Evolutionary conservation across 2,113 vertebrate species (phyloP), one percentile per base, ranked within the genome.

Genomic region (Chaetodon trifascialis): DNA sequence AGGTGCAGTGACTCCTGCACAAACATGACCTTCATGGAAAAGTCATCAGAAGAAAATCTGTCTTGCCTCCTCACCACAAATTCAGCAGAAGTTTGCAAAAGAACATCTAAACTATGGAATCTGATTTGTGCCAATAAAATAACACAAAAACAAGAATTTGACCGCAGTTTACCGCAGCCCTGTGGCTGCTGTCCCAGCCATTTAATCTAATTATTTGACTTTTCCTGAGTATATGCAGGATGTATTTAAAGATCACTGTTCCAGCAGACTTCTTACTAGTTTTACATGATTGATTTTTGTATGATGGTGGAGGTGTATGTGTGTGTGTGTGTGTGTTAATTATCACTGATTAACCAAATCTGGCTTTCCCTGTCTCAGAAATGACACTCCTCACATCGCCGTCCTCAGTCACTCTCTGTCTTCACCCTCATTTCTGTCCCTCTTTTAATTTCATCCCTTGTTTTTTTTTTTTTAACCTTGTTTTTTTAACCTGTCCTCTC

Each of bases 281-380:
- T 69, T 38, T n/a, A 44, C 2, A 30, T 30, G 30, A 30, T 74
- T 55, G 30, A 30, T 1, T 73, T 71, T 68, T 80, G 17, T 21
- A 36, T 30, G 30, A 30, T 74, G 38, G 19, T 56, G 59, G 34
- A 34, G 19, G 51, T 44, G 42, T 11, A 11, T 44, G 42, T 44
- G 42, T 44, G 42, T 59, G 36, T 23, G 21, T 49, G 51, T 42
- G 40, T 71, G 5, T 55, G 15, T 62, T 92, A 76, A 82, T 81
- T n/a, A n/a, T 80, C 67, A 76, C 65, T 55, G 73, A 88, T 90
- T 73, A 65, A 75, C 70, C 71, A 78, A 67, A 74, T 86, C 74
- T 69, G 49, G 62, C 70, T 58, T 36, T 52, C 47, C 17, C 56
- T 70, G 63, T 62, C 81, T 78, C 75, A 69, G 30, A 74, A 70